A percentile compares a stretch with the other conserved stretches of the same genome.
These are phyloP conservation scores for Coelopa frigida DNA, from an alignment of 1,140 invertebrate genomes.

Conservation along the genomic window DNA sequence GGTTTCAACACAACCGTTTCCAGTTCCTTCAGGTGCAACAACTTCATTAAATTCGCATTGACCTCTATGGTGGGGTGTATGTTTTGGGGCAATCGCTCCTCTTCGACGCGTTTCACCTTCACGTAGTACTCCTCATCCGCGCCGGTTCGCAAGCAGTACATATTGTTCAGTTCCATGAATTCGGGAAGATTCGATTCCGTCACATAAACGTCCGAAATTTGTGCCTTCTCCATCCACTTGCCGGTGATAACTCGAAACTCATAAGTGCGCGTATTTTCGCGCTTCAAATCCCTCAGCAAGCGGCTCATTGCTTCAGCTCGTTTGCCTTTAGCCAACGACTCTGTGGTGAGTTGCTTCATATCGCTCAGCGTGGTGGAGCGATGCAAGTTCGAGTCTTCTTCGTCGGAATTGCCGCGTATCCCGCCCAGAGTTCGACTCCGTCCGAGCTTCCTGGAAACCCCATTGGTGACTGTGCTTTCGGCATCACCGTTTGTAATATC, in stretches of 20 bases:
- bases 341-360: slow-evolving; percentile 23
- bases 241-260: slow-evolving; percentile 38
- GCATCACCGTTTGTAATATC: slow-evolving; percentile 7
- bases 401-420: slow-evolving; percentile 16
- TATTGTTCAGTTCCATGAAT: slow-evolving; percentile 34
- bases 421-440: slow-evolving; percentile 33
- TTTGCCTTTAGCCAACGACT: slow-evolving; percentile 19
- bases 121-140: slow-evolving; percentile 41
- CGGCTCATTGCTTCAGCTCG: slow-evolving; percentile 36
- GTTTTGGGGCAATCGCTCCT: slow-evolving; percentile 21
- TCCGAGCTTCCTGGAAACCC: slow-evolving; percentile 14
- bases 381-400: neutral
- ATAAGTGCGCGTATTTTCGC: slow-evolving; percentile 28
- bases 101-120: slow-evolving; percentile 22
- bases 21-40: slow-evolving; percentile 36
- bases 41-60: slow-evolving; percentile 38
- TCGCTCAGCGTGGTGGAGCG: slow-evolving; percentile 31
- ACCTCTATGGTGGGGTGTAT: slow-evolving; percentile 38
- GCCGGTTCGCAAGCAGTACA: slow-evolving; percentile 32
- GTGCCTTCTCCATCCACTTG: slow-evolving; percentile 30
- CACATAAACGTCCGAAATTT: slow-evolving; percentile 41
- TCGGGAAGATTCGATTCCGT: slow-evolving; percentile 31
- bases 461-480: neutral
- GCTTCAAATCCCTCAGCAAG: slow-evolving; percentile 30
- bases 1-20: slow-evolving; percentile 31